Evolutionary conservation across 2,888 invertebrate species (phyloP).

Genomic region (Synanthedon myopaeformis): DNA sequence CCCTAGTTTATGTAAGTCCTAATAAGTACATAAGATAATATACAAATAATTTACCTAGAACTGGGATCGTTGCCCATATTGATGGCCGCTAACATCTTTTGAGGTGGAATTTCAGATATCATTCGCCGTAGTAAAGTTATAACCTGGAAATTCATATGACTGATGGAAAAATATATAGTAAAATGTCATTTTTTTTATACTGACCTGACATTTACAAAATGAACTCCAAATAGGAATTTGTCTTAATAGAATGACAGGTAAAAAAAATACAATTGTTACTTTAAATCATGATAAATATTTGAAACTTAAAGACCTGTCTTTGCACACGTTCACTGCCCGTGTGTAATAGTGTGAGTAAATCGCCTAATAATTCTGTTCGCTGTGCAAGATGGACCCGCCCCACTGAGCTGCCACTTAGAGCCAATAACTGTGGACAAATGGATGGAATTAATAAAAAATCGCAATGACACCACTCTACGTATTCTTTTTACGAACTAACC

Average conservation of each 20-base stretch:
- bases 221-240: no score
- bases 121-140: slow-evolving; percentile 88
- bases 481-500: slow-evolving; percentile 49
- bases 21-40: background rate
- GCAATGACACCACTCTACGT: background rate
- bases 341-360: slow-evolving; percentile 88
- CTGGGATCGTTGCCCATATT: slow-evolving; percentile 59
- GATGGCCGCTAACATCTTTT: slow-evolving; percentile 81
- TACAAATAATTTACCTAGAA: slow-evolving; percentile 20
- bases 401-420: slow-evolving; percentile 91
- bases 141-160: slow-evolving; percentile 62
- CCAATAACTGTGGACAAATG: slow-evolving; percentile 68
- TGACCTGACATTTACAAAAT: no score
- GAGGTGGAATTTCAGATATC: slow-evolving; percentile 89
- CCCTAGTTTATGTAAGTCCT: no score
- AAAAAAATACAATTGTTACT: no score
- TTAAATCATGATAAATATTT: background rate
- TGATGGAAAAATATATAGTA: no score
- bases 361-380: slow-evolving; percentile 85
- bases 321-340: slow-evolving; percentile 96
- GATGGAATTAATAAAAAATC: background rate
- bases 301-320: slow-evolving; percentile 73
- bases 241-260: no score
- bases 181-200: no score
- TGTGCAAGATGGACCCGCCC: slow-evolving; percentile 92